Evolutionary conservation across 1,140 invertebrate genomes (phyloP).

Genomic region (Aphelenchoides fujianensis): DNA sequence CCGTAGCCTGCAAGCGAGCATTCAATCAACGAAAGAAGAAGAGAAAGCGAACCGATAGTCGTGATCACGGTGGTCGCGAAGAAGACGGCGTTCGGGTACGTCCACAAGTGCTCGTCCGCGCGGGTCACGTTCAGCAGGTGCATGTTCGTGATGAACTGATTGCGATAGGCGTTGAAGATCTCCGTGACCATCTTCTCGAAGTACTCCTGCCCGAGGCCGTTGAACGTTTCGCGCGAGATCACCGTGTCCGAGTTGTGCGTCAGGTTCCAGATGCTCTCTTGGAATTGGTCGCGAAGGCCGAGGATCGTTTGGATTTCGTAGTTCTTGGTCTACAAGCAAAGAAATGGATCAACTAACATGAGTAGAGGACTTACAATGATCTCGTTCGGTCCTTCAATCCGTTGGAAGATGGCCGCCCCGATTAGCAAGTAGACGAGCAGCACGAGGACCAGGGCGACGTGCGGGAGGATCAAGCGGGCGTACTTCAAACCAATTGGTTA

Average conservation of each 20-base stretch:
- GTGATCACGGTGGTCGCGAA: constrained; percentile 62
- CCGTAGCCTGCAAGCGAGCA: constrained; percentile 62
- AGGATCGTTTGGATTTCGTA: constrained; percentile 55
- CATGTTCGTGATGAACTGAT: constrained; percentile 61
- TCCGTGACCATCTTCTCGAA: constrained; percentile 52
- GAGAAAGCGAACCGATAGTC: constrained; percentile 52
- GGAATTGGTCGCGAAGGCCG: constrained; percentile 53
- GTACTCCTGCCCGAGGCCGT: constrained; percentile 60
- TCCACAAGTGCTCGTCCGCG: constrained; percentile 58
- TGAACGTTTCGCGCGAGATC: constrained; percentile 59
- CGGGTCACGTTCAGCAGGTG: constrained; percentile 56
- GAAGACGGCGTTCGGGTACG: constrained; percentile 60
- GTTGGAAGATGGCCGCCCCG: constrained; percentile 58
- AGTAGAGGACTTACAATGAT: constrained; percentile 26
- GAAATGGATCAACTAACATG: not conserved
- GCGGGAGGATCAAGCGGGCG: constrained; percentile 55
- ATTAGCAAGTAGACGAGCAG: constrained; percentile 54
- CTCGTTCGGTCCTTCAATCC: constrained; percentile 36
- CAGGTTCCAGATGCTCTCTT: constrained; percentile 62
- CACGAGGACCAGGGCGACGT: constrained; percentile 58
- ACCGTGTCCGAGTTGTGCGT: constrained; percentile 54
- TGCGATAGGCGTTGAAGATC: constrained; percentile 55
- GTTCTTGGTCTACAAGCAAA: constrained; percentile 51
- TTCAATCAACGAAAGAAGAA: constrained; percentile 21
- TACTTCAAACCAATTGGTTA: constrained; percentile 37